Conservation (phyloP, 2,797 vertebrate genomes). For the Pseudochromis fuscus region DNA sequence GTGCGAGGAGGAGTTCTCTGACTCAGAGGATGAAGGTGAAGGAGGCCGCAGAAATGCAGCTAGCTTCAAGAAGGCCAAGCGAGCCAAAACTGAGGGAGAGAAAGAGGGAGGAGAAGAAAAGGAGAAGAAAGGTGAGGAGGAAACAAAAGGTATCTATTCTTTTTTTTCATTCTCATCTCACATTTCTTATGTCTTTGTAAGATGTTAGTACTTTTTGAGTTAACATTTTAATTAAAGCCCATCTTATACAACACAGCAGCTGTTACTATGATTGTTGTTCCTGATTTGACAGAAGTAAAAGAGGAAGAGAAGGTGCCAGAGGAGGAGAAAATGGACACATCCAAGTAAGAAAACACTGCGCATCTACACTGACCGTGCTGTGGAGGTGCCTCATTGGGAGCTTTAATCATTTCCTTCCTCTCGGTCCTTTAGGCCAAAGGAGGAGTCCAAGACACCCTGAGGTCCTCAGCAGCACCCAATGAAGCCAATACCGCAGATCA, state of each 20-base stretch:
- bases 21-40: slow-evolving; percentile 96
- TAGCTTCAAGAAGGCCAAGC: slow-evolving; percentile 95
- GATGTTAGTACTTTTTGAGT: neutral
- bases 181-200: neutral
- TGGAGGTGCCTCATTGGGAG: slow-evolving; percentile 11
- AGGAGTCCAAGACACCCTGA: slow-evolving; percentile 86
- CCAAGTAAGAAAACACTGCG: slow-evolving; percentile 88
- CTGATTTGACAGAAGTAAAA: slow-evolving; percentile 87
- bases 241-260: neutral
- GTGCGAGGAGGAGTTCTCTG: slow-evolving; percentile 97
- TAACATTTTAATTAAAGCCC: neutral
- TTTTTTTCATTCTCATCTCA: slow-evolving; percentile 41
- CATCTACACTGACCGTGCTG: slow-evolving; percentile 12
- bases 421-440: slow-evolving; percentile 83
- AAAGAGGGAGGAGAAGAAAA: slow-evolving; percentile 91
- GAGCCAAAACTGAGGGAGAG: slow-evolving; percentile 94
- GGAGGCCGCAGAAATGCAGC: slow-evolving; percentile 92
- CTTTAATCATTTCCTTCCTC: slow-evolving; percentile 42
- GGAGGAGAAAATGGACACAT: slow-evolving; percentile 94
- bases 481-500: slow-evolving; percentile 45
- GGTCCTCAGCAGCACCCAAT: slow-evolving; percentile 23
- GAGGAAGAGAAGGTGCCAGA: slow-evolving; percentile 94
- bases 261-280: neutral
- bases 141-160: slow-evolving; percentile 79
- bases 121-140: slow-evolving; percentile 95